Conservation (phyloP, 2,888 invertebrate genomes). For the Yponomeuta cagnagella region DNA sequence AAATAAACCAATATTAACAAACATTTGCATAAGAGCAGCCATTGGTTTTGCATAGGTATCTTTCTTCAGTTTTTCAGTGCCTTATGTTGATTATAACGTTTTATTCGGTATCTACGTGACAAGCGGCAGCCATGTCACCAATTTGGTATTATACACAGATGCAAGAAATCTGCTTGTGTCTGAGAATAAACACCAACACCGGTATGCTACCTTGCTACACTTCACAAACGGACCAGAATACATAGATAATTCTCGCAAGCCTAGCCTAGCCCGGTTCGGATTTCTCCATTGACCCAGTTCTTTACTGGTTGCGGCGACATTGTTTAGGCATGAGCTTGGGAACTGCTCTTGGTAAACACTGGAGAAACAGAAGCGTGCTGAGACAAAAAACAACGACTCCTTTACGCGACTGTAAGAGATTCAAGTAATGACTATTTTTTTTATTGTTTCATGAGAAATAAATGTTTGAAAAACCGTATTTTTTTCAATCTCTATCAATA, state of each 20-base stretch:
- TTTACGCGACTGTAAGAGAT: not conserved
- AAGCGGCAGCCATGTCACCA: too few relatives aligned
- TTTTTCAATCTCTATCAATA: too few relatives aligned
- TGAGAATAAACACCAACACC: not conserved
- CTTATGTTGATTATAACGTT: too few relatives aligned
- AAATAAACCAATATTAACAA: too few relatives aligned
- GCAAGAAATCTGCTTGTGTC: not conserved
- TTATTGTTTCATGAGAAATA: too few relatives aligned
- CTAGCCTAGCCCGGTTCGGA: slow-evolving; percentile 11
- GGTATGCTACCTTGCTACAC: slow-evolving; percentile 1
- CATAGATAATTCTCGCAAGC: slow-evolving; percentile 8
- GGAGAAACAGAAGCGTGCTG: not conserved
- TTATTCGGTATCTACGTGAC: too few relatives aligned
- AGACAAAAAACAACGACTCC: not conserved
- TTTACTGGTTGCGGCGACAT: slow-evolving; percentile 8
- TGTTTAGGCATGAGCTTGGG: slow-evolving; percentile 2
- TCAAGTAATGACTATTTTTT: not conserved
- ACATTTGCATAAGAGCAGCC: too few relatives aligned
- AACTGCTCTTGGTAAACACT: not conserved
- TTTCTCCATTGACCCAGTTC: slow-evolving; percentile 17
- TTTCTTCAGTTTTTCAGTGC: too few relatives aligned
- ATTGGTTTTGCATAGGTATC: too few relatives aligned
- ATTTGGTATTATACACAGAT: not conserved
- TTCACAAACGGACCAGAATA: not conserved
- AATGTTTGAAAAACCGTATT: too few relatives aligned